phyloP scores from a whole-genome alignment of 2,797 vertebrate genomes.

The Rhinella marina region DNA sequence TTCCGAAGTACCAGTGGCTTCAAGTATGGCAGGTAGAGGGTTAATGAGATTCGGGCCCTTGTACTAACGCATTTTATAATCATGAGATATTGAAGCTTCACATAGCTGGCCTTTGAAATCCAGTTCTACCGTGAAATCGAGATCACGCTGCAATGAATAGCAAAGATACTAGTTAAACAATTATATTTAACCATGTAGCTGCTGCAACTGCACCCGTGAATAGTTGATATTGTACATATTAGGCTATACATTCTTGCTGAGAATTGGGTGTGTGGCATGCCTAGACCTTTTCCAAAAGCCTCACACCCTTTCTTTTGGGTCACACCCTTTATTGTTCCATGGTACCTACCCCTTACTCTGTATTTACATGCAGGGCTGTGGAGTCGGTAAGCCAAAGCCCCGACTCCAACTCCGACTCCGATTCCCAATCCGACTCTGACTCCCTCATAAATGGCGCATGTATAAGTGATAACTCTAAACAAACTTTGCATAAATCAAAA shows the following conservation, averaged over 20 bases:
- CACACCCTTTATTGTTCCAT: no score
- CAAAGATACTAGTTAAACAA: neutral
- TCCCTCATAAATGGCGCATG: no score
- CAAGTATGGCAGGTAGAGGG: conserved; percentile 68
- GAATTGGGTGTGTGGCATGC: no score
- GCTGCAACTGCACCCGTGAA: neutral
- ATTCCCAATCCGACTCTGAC: no score
- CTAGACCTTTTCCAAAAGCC: no score
- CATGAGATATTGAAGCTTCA: conserved; percentile 92
- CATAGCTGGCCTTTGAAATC: conserved; percentile 99
- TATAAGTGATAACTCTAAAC: no score
- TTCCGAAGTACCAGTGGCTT: conserved; percentile 66
- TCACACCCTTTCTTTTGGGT: no score
- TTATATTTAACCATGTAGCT: neutral
- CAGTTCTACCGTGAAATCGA: conserved; percentile 97
- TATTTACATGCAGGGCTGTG: no score
- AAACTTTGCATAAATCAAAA: no score
- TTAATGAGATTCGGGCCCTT: conserved; percentile 63
- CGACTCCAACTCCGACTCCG: no score
- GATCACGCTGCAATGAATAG: conserved; percentile 84
- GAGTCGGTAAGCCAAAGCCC: no score
- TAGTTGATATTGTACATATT: neutral
- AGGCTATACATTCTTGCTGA: neutral
- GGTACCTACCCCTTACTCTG: no score
- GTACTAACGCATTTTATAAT: conserved; percentile 97